phyloP scores from a whole-genome alignment of 2,888 invertebrate genomes.

The Octodonta nipae region DNA sequence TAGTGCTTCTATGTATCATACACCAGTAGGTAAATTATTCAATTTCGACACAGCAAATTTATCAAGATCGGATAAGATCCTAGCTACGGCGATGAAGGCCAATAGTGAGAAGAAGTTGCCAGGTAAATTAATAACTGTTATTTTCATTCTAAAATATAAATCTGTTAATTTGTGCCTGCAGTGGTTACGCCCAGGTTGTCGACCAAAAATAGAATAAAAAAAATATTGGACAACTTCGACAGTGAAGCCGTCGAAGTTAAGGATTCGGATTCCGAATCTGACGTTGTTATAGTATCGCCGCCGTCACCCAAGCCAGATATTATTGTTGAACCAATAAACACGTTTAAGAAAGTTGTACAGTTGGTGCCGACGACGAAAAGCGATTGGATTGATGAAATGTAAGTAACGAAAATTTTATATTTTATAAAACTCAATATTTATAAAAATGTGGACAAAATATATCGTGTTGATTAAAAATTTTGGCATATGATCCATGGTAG shows the following conservation, averaged over 20 bases:
- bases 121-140: too few relatives aligned
- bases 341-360: slow-evolving; percentile 44
- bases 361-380: slow-evolving; percentile 38
- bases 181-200: slow-evolving; percentile 14
- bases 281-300: slow-evolving; percentile 28
- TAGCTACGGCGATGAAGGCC: slow-evolving; percentile 14
- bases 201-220: slow-evolving; percentile 22
- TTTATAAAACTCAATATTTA: neutral
- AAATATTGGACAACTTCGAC: slow-evolving; percentile 25
- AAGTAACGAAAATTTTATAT: slow-evolving; percentile 18
- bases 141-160: too few relatives aligned
- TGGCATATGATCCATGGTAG: too few relatives aligned
- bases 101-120: too few relatives aligned
- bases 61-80: slow-evolving; percentile 9
- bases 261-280: slow-evolving; percentile 32
- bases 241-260: slow-evolving; percentile 25
- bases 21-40: slow-evolving; percentile 21
- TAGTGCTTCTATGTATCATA: slow-evolving; percentile 20
- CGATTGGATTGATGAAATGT: slow-evolving; percentile 43
- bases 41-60: slow-evolving; percentile 11
- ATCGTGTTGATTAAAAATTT: too few relatives aligned
- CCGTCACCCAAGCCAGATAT: slow-evolving; percentile 33
- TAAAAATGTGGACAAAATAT: neutral
- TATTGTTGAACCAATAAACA: slow-evolving; percentile 36
- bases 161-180: too few relatives aligned